Percentiles rank a stretch among this genome's conserved stretches.
These are phyloP conservation scores for Tetrapedia diversipes DNA, from an alignment of 2,888 invertebrate genomes.

Conservation along the genomic window DNA sequence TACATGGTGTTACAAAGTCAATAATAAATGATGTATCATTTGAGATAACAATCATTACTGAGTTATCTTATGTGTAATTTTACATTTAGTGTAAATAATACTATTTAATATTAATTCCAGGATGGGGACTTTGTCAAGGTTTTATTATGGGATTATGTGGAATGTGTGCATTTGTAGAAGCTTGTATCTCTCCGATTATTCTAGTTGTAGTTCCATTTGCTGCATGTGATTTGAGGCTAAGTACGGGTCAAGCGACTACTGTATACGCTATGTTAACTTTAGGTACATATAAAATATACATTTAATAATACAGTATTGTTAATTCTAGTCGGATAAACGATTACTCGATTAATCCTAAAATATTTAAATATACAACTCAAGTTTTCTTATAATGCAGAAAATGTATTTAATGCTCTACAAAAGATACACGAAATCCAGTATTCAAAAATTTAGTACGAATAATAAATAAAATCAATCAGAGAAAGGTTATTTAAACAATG, in stretches of 20 bases:
- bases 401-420: no score
- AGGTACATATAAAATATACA: slow-evolving; percentile 58
- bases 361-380: no score
- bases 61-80: no score
- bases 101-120: slow-evolving; percentile 52
- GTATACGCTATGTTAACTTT: slow-evolving; percentile 66
- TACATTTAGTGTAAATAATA: no score
- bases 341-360: background rate
- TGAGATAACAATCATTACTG: background rate
- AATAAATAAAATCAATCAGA: no score
- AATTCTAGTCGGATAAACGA: background rate
- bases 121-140: slow-evolving; percentile 73
- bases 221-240: slow-evolving; percentile 69
- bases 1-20: no score
- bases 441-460: no score
- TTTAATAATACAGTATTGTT: background rate
- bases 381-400: no score
- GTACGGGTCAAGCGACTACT: slow-evolving; percentile 51
- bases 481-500: no score
- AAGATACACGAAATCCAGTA: no score
- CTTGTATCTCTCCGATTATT: slow-evolving; percentile 65
- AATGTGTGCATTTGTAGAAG: slow-evolving; percentile 72
- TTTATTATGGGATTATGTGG: slow-evolving; percentile 70
- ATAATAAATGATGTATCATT: no score
- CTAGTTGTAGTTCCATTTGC: slow-evolving; percentile 68